Evolutionary conservation across 2,888 invertebrate genomes (phyloP).

Genomic region (Temnothorax rugatulus): DNA sequence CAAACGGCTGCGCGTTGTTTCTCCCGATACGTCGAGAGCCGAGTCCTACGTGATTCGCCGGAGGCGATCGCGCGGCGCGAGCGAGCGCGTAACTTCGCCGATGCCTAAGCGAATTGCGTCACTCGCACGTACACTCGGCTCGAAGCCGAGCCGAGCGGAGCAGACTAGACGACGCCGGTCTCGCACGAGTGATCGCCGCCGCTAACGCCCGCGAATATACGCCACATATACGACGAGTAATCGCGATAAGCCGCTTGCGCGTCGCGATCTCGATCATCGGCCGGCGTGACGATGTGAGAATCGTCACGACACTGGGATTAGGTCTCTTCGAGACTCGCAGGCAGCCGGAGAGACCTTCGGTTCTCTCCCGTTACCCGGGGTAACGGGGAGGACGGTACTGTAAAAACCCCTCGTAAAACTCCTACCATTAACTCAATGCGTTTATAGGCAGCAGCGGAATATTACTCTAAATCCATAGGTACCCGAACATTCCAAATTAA

Average conservation of each 20-base stretch:
- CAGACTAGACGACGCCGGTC: slow-evolving; percentile 83
- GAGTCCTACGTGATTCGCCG: slow-evolving; percentile 37
- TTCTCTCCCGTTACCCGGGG: neutral
- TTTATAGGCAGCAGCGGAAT: neutral
- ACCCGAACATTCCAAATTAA: neutral
- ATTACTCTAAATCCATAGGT: neutral
- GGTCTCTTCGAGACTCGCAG: neutral
- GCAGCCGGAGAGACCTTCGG: neutral
- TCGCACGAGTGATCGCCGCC: slow-evolving; percentile 47
- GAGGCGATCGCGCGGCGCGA: slow-evolving; percentile 45
- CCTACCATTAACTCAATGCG: neutral
- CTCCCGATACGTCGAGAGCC: slow-evolving; percentile 30
- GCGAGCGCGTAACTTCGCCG: slow-evolving; percentile 54
- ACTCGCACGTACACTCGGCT: slow-evolving; percentile 70
- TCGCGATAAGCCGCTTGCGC: slow-evolving; percentile 48
- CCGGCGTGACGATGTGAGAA: slow-evolving; percentile 13
- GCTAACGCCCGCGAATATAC: neutral
- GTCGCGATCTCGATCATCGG: slow-evolving; percentile 43
- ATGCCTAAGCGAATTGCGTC: slow-evolving; percentile 77
- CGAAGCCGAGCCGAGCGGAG: slow-evolving; percentile 64
- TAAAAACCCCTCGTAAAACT: slow-evolving; percentile 32
- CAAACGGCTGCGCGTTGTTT: slow-evolving; percentile 22
- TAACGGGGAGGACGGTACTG: neutral
- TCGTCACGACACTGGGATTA: neutral
- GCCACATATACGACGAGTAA: slow-evolving; percentile 33